A percentile compares a stretch with the other conserved stretches of the same genome.
Conservation (phyloP, 2,888 invertebrate genomes). For the Allygus modestus region DNA sequence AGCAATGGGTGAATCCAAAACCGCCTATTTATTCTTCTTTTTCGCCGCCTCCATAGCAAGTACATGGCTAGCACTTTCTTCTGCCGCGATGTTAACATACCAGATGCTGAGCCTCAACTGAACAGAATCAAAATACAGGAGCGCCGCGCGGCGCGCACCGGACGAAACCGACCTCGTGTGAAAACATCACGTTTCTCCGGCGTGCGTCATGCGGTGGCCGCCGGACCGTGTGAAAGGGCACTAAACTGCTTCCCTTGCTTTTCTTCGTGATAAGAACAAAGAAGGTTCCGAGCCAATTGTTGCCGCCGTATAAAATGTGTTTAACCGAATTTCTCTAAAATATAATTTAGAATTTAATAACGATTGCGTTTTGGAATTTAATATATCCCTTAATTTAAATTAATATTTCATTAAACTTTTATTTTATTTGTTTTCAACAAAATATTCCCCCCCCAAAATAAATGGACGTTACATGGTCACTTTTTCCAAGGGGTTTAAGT, state of each 20-base stretch:
- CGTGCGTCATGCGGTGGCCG: background rate
- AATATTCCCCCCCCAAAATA: too few relatives aligned
- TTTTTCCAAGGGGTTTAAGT: too few relatives aligned
- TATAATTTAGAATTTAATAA: too few relatives aligned
- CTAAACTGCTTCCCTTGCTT: background rate
- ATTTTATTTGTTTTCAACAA: too few relatives aligned
- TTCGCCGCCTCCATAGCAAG: slow-evolving; percentile 22
- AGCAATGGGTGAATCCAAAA: slow-evolving; percentile 19
- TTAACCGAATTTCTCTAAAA: too few relatives aligned
- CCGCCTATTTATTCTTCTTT: slow-evolving; percentile 28
- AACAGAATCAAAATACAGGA: background rate
- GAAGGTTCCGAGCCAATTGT: too few relatives aligned
- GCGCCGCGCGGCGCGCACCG: slow-evolving; percentile 13
- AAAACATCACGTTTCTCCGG: slow-evolving; percentile 12
- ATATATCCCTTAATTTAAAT: too few relatives aligned
- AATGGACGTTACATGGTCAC: too few relatives aligned
- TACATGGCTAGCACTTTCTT: slow-evolving; percentile 40
- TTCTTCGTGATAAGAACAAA: too few relatives aligned
- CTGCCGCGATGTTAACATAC: slow-evolving; percentile 28
- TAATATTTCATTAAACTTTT: too few relatives aligned
- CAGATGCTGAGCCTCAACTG: slow-evolving; percentile 27
- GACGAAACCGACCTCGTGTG: slow-evolving; percentile 49
- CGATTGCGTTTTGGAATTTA: too few relatives aligned
- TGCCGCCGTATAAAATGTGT: too few relatives aligned
- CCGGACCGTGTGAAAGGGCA: background rate